These are phyloP conservation scores for Ochropleura leucogaster DNA, from an alignment of 2,888 invertebrate species.

Conservation along the genomic window DNA sequence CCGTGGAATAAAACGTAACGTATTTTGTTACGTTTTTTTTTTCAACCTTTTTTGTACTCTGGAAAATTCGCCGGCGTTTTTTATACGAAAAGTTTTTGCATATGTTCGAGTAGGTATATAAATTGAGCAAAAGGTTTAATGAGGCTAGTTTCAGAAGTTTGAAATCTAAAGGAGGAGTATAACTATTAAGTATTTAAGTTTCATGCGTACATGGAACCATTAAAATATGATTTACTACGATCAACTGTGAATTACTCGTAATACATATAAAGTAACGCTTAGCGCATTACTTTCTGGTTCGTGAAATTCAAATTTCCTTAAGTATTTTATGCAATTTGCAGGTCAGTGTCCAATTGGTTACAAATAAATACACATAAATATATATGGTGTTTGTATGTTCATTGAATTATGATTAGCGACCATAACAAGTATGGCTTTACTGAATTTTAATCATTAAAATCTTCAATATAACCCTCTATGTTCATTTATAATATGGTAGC, in stretches of 20 bases:
- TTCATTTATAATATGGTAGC: background rate
- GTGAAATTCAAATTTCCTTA: too few species aligned
- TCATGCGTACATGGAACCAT: background rate
- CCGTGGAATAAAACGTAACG: constrained; percentile 62
- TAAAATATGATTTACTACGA: background rate
- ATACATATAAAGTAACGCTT: background rate
- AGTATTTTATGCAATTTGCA: too few species aligned
- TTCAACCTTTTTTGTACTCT: constrained; percentile 33
- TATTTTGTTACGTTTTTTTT: constrained; percentile 61
- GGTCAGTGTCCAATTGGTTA: too few species aligned
- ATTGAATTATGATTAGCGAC: too few species aligned
- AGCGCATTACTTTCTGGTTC: too few species aligned
- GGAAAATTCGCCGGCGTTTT: constrained; percentile 46
- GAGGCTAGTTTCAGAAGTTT: constrained; percentile 9
- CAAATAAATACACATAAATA: too few species aligned
- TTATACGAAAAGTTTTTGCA: constrained; percentile 56
- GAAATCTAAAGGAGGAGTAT: background rate
- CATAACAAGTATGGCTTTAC: too few species aligned
- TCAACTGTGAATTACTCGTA: background rate
- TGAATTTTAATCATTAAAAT: too few species aligned
- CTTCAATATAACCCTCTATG: too few species aligned
- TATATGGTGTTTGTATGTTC: too few species aligned
- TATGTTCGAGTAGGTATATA: constrained; percentile 37
- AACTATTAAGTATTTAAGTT: background rate
- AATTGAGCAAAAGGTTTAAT: constrained; percentile 43